Percentiles rank a stretch among this genome's conserved stretches.
phyloP scores from a whole-genome alignment of 2,797 vertebrate species.

The Hyperoplus lanceolatus region DNA sequence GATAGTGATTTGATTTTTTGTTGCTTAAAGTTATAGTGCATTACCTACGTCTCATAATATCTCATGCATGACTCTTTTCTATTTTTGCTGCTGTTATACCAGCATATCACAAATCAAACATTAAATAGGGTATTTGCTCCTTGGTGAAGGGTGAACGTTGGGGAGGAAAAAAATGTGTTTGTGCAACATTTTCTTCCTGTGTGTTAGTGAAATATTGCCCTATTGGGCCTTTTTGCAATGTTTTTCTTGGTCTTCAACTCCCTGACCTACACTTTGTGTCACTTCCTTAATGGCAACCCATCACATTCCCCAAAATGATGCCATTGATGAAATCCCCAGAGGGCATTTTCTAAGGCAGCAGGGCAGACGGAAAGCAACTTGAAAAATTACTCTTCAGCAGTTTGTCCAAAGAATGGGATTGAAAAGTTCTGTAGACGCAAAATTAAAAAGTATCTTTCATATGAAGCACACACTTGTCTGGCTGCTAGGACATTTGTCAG shows the following conservation, averaged over 20 bases:
- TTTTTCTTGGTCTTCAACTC: constrained; percentile 6
- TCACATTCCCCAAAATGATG: constrained; percentile 10
- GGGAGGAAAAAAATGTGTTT: neutral
- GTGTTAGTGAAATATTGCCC: neutral
- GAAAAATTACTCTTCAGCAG: neutral
- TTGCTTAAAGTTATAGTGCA: too few relatives aligned
- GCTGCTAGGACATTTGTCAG: constrained; percentile 66
- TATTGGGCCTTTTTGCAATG: neutral
- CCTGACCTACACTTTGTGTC: neutral
- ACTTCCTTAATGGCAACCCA: neutral
- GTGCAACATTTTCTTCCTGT: too few relatives aligned
- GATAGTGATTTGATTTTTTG: too few relatives aligned
- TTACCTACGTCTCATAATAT: too few relatives aligned
- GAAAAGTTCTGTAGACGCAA: constrained; percentile 41
- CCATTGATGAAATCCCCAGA: constrained; percentile 33
- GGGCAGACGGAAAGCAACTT: constrained; percentile 36
- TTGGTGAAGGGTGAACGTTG: neutral
- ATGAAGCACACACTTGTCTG: constrained; percentile 21
- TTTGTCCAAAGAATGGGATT: constrained; percentile 31
- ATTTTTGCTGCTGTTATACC: too few relatives aligned
- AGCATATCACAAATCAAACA: too few relatives aligned
- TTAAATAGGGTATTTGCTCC: too few relatives aligned
- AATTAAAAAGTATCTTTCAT: constrained; percentile 58
- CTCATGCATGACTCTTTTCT: too few relatives aligned
- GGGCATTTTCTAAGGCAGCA: constrained; percentile 33